Evolutionary conservation across 2,888 invertebrate genomes (phyloP).

Genomic region (Dolichomitus sp.): DNA sequence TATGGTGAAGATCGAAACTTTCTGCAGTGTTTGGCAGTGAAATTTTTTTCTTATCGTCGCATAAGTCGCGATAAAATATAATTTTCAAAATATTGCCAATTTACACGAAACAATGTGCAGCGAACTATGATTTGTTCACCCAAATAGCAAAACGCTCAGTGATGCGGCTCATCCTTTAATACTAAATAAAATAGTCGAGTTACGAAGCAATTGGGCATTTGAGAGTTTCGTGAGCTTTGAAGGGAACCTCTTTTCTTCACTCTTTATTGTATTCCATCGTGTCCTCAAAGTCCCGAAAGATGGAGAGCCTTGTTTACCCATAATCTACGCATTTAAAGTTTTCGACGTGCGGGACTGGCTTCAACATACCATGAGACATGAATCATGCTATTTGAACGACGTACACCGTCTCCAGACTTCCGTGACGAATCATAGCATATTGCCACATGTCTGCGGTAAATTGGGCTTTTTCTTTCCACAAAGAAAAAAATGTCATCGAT

Average conservation of each 20-base stretch:
- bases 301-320: conserved; percentile 18
- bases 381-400: conserved; percentile 7
- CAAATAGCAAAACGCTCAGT: neutral
- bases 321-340: conserved; percentile 13
- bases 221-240: neutral
- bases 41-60: neutral
- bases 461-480: conserved; percentile 1
- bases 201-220: neutral
- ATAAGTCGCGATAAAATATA: neutral
- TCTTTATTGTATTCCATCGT: neutral
- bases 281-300: conserved; percentile 6
- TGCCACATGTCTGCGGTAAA: neutral
- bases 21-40: too few relatives aligned
- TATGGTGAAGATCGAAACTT: too few relatives aligned
- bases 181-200: conserved; percentile 25
- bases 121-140: neutral
- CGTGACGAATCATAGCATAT: conserved; percentile 12
- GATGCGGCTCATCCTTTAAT: neutral
- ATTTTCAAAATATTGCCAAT: conserved; percentile 15
- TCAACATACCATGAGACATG: neutral
- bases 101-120: conserved; percentile 14
- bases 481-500: neutral
- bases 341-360: neutral
- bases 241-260: neutral
- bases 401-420: neutral